phyloP scores from a whole-genome alignment of 2,888 invertebrate genomes.

The Ochropleura plecta region DNA sequence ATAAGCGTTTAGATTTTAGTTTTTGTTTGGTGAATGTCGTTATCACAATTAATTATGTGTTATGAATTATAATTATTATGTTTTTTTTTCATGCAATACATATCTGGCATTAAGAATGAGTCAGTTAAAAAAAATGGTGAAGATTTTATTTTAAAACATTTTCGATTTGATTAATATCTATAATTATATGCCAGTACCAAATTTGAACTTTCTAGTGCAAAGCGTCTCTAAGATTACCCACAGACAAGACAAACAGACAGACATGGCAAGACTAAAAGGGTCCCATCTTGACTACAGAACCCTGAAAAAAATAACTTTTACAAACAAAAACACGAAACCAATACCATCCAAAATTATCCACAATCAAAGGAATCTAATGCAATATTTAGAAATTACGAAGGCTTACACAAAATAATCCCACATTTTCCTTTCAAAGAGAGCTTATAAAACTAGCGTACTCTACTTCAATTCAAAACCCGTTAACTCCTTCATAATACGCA shows the following conservation, averaged over 20 bases:
- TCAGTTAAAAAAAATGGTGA: no score
- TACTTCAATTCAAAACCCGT: conserved; percentile 27
- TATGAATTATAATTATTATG: not conserved
- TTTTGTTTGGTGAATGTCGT: conserved; percentile 11
- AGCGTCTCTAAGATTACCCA: no score
- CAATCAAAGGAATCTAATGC: no score
- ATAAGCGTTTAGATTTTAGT: conserved; percentile 21
- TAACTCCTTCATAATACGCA: conserved; percentile 54
- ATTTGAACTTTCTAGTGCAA: no score
- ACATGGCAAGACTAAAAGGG: no score
- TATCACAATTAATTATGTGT: conserved; percentile 8
- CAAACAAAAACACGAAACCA: no score
- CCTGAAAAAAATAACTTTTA: no score
- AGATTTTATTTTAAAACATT: no score
- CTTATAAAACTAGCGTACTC: conserved; percentile 15
- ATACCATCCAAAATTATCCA: not conserved
- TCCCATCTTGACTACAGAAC: no score
- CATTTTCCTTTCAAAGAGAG: not conserved
- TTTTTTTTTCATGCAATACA: not conserved
- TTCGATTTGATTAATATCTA: no score
- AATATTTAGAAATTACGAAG: not conserved
- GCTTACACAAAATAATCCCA: accelerated
- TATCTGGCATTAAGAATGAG: not conserved
- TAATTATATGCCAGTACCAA: no score
- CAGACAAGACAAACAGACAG: no score